These are phyloP conservation scores for Nymphalis urticae DNA, from an alignment of 2,888 invertebrate genomes.

Conservation along the genomic window DNA sequence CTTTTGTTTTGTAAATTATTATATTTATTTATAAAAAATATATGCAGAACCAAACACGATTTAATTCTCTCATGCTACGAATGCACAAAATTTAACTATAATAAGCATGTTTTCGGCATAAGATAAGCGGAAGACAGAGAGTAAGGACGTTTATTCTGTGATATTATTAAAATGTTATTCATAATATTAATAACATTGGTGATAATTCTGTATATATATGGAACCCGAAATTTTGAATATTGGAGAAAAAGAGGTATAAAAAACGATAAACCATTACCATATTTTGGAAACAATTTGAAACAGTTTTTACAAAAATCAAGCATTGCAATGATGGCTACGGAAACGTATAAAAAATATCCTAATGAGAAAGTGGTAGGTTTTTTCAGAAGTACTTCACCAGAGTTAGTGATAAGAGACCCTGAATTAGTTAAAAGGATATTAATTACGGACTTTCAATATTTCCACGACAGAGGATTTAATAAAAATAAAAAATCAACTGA, in stretches of 20 bases:
- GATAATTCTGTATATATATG: slow-evolving; percentile 55
- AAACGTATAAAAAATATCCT: slow-evolving; percentile 62
- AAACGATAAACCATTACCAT: slow-evolving; percentile 62
- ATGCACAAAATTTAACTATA: too few relatives aligned
- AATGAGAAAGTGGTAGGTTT: slow-evolving; percentile 68
- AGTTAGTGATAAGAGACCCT: slow-evolving; percentile 67
- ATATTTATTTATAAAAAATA: too few relatives aligned
- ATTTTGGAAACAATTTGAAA: slow-evolving; percentile 59
- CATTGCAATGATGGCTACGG: slow-evolving; percentile 62
- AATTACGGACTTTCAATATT: slow-evolving; percentile 62
- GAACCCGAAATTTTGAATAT: slow-evolving; percentile 59
- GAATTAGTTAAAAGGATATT: slow-evolving; percentile 65
- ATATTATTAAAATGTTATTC: slow-evolving; percentile 44
- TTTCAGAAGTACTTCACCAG: slow-evolving; percentile 58
- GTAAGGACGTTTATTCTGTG: background rate
- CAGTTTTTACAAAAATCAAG: slow-evolving; percentile 61
- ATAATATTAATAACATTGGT: slow-evolving; percentile 45
- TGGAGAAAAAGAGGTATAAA: slow-evolving; percentile 66
- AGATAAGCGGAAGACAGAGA: background rate
- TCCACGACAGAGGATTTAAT: slow-evolving; percentile 63
- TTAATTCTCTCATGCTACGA: too few relatives aligned
- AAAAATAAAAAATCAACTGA: slow-evolving; percentile 62
- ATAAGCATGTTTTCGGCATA: too few relatives aligned
- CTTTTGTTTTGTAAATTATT: too few relatives aligned
- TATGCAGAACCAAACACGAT: too few relatives aligned